Evolutionary conservation across 1,140 invertebrate genomes (phyloP).

Genomic region (Saxidomus purpurata): DNA sequence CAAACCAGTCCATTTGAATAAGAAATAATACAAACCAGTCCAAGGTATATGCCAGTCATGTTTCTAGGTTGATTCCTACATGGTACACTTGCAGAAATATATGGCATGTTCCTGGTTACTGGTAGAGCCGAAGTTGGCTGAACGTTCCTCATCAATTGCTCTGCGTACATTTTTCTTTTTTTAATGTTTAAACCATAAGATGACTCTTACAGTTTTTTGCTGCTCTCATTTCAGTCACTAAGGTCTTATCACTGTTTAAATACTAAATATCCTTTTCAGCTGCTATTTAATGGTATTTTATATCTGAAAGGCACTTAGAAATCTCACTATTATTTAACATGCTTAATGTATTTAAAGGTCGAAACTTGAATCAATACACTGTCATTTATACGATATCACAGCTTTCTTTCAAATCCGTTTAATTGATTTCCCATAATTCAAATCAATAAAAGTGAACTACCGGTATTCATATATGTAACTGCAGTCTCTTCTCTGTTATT

Average conservation of each 20-base stretch:
- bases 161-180: constrained; percentile 24
- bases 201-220: too few species aligned
- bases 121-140: constrained; percentile 67
- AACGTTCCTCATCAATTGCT: constrained; percentile 17
- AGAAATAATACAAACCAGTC: constrained; percentile 74
- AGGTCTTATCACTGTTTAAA: too few species aligned
- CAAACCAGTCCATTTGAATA: too few species aligned
- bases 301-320: not conserved
- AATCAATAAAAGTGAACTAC: constrained; percentile 6
- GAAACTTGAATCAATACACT: constrained; percentile 15
- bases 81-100: constrained; percentile 72
- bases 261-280: too few species aligned
- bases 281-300: too few species aligned
- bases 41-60: constrained; percentile 81
- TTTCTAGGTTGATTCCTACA: constrained; percentile 74
- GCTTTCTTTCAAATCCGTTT: constrained; percentile 25
- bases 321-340: not conserved
- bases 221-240: too few species aligned
- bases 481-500: not conserved
- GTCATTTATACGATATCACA: not conserved
- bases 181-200: not conserved
- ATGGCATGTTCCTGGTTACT: constrained; percentile 78
- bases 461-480: not conserved
- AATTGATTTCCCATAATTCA: constrained; percentile 26
- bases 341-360: constrained; percentile 1